Conservation (phyloP, 2,888 invertebrate genomes). For the Lucinisca nassula region DNA sequence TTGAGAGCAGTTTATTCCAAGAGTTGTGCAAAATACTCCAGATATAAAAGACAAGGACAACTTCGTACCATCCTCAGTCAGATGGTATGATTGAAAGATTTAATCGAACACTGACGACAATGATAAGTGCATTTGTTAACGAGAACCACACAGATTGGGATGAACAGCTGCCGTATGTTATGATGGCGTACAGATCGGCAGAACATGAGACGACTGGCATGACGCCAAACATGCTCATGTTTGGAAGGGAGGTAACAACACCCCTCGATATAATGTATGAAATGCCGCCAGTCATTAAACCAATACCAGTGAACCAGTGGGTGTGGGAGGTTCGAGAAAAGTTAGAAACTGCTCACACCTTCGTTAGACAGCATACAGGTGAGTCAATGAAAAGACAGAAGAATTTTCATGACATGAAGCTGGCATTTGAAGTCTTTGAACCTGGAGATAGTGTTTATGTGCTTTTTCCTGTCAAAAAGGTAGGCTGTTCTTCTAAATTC, state of each 20-base stretch:
- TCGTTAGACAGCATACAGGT: slow-evolving; percentile 15
- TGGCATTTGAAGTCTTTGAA: not conserved
- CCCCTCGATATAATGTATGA: not conserved
- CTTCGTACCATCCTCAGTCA: no score
- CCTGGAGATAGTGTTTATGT: not conserved
- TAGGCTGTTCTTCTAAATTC: not conserved
- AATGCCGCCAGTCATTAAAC: not conserved
- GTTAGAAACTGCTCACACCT: slow-evolving; percentile 23
- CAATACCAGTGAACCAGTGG: slow-evolving; percentile 26
- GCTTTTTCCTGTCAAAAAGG: not conserved
- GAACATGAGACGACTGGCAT: not conserved
- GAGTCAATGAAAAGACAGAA: not conserved
- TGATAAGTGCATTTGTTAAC: slow-evolving; percentile 41
- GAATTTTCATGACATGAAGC: not conserved
- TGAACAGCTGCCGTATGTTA: slow-evolving; percentile 20
- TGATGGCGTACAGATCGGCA: slow-evolving; percentile 12
- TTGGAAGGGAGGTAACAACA: not conserved
- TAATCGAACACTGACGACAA: slow-evolving; percentile 39
- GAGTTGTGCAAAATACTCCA: slow-evolving; percentile 18
- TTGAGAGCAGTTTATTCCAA: slow-evolving; percentile 14
- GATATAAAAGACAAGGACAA: slow-evolving; percentile 28
- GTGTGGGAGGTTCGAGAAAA: slow-evolving; percentile 41
- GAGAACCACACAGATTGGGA: slow-evolving; percentile 56
- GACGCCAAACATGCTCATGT: not conserved
- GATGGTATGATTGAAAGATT: no score